Evolutionary conservation across 35 echinoderm and acorn worm genomes (phyloP).

Genomic region (Anneissia japonica): DNA sequence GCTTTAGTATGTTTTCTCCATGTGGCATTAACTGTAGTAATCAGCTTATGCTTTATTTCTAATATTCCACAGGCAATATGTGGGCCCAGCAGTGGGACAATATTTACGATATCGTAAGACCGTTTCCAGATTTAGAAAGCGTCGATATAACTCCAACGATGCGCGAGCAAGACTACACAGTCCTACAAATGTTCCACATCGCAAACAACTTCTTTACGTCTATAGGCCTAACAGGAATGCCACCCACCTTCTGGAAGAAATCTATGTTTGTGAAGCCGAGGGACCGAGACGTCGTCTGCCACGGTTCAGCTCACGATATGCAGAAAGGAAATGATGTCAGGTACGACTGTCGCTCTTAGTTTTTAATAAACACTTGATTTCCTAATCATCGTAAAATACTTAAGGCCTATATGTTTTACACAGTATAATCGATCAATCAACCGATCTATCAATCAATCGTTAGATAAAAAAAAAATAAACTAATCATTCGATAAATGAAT

Average conservation of each 20-base stretch:
- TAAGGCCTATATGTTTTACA: too few relatives aligned
- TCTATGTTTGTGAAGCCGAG: slow-evolving; percentile 79
- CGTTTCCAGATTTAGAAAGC: slow-evolving; percentile 46
- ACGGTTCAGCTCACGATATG: slow-evolving; percentile 66
- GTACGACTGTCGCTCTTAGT: too few relatives aligned
- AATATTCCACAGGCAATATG: slow-evolving; percentile 69
- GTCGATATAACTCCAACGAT: slow-evolving; percentile 75
- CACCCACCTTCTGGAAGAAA: slow-evolving; percentile 72
- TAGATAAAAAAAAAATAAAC: too few relatives aligned
- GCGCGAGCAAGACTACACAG: slow-evolving; percentile 58
- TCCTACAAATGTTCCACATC: slow-evolving; percentile 59
- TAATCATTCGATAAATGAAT: too few relatives aligned
- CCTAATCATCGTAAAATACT: too few relatives aligned
- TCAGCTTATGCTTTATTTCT: too few relatives aligned
- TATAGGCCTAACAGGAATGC: slow-evolving; percentile 76
- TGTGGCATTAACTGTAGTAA: too few relatives aligned
- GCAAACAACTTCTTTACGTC: slow-evolving; percentile 92
- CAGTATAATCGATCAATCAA: too few relatives aligned
- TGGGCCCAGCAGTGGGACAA: slow-evolving; percentile 98
- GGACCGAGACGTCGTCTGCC: slow-evolving; percentile 64
- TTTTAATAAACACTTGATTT: too few relatives aligned
- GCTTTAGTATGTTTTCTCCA: too few relatives aligned
- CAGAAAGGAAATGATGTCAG: slow-evolving; percentile 44
- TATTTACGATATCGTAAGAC: slow-evolving; percentile 73
- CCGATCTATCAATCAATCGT: too few relatives aligned